These are phyloP conservation scores for Holcopasites calliopsidis DNA, from an alignment of 1,140 invertebrate genomes.

Conservation along the genomic window DNA sequence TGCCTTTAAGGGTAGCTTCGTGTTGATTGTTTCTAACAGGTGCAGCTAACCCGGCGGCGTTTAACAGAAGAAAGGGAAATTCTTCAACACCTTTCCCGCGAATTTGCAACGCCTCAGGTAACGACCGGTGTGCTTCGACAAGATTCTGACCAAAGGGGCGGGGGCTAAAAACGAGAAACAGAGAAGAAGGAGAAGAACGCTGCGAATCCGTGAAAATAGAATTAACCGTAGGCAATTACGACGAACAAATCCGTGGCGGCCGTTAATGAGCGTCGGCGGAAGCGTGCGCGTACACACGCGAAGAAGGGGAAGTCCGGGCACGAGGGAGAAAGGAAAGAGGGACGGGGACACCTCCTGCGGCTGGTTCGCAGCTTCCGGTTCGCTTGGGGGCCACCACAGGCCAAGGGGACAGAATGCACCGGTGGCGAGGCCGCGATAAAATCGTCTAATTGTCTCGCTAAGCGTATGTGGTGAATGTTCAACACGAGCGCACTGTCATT, in stretches of 20 bases:
- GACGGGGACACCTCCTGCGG: conserved; percentile 24
- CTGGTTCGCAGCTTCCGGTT: conserved; percentile 73
- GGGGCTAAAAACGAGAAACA: neutral
- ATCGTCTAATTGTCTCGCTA: conserved; percentile 80
- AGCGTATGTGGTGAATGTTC: conserved; percentile 78
- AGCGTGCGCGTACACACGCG: conserved; percentile 57
- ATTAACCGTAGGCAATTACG: conserved; percentile 76
- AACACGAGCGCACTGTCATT: conserved; percentile 53
- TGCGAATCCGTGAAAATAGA: conserved; percentile 69
- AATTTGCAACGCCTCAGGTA: too few relatives aligned
- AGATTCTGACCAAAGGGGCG: too few relatives aligned
- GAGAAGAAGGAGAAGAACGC: neutral
- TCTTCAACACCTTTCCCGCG: too few relatives aligned
- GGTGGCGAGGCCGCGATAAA: conserved; percentile 74
- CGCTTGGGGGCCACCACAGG: conserved; percentile 68
- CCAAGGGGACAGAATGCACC: conserved; percentile 72
- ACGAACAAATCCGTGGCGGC: conserved; percentile 76
- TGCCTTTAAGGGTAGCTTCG: conserved; percentile 3
- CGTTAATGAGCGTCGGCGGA: conserved; percentile 79
- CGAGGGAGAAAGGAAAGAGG: neutral
- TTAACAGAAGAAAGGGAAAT: neutral
- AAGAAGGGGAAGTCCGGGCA: conserved; percentile 2
- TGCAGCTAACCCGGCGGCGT: conserved; percentile 8
- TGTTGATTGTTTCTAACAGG: conserved; percentile 40
- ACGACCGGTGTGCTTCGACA: too few relatives aligned